Conservation (phyloP, 1,140 invertebrate genomes). For the Amphibalanus amphitrite region DNA sequence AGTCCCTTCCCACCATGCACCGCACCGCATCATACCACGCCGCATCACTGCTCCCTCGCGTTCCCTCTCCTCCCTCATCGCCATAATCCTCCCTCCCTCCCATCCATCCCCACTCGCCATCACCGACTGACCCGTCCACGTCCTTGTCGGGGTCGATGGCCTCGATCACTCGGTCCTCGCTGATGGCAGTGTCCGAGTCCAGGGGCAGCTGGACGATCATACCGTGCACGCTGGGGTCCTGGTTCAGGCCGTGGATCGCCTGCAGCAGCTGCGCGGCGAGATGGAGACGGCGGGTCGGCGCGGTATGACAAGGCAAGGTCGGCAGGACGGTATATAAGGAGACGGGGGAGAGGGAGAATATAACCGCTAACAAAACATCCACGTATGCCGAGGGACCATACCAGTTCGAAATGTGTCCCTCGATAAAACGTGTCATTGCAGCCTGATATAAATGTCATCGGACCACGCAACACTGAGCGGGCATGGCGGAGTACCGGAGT, state of each 20-base stretch:
- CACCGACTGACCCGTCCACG: constrained; percentile 65
- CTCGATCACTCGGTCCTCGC: constrained; percentile 72
- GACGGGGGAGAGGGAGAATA: not conserved
- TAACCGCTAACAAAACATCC: constrained; percentile 5
- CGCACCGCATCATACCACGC: too few species aligned
- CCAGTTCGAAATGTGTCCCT: too few species aligned
- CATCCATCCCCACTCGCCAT: too few species aligned
- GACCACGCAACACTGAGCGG: too few species aligned
- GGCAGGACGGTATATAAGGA: not conserved
- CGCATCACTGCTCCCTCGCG: too few species aligned
- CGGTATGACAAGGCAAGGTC: not conserved
- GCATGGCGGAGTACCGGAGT: too few species aligned
- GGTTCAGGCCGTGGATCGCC: constrained; percentile 58
- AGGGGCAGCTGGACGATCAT: constrained; percentile 96
- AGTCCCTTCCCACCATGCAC: too few species aligned
- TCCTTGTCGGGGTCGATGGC: constrained; percentile 61
- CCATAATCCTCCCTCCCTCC: too few species aligned
- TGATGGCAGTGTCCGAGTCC: constrained; percentile 60
- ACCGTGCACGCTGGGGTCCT: constrained; percentile 68
- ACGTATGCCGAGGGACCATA: too few species aligned
- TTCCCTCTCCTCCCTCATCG: too few species aligned
- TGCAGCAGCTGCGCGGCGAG: constrained; percentile 36
- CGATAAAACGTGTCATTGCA: too few species aligned
- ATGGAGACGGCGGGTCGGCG: not conserved
- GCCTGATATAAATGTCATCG: too few species aligned